Base-by-base conservation (phyloP, 1,140 invertebrate species). In the Pinna nobilis region DNA sequence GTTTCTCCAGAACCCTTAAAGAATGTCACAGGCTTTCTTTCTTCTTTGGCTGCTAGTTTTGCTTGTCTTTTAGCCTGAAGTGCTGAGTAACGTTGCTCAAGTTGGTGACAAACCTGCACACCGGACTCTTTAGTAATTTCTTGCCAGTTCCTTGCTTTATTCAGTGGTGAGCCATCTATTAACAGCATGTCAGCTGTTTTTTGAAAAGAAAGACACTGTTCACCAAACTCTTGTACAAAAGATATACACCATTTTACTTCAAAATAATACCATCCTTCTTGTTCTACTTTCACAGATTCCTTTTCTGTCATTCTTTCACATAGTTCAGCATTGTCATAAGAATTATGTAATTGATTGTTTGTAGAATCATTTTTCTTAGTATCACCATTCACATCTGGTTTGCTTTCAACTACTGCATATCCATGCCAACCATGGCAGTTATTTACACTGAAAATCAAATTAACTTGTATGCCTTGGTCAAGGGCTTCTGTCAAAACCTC, bases 341-440 rank as follows among this genome's bases (percentile, higher is more conserved):
- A n/a, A n/a, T n/a, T n/a, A n/a, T n/a, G n/a, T 6, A 4, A 13
- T 2, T 53, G 11, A 20, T 35, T 59, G 2, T n/a, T 59, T 33
- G n/a, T n/a, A 3, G 9, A 33, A 20, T 30, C 18, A n/a, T 59
- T 20, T 18, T 6, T n/a, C 20, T 35, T 20, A 35, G 33, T 28
- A 53, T 23, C 18, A 5, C n/a, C 28, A 3, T 33, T 1, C 30
- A 20, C 28, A 59, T 11, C 15, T n/a, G 28, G 18, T 33, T 35
- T 13, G n/a, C 11, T 33, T 2, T 59, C 18, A 15, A 20, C 18
- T 59, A 76, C 61, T 30, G 73, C 77, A 61, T 78, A 83, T 23
- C 84, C 84, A 81, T 86, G 84, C 83, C 83, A 86, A 37, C 84
- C 84, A 82, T 81, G 81, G 28, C 77, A 81, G 65, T 82, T 82